Evolutionary conservation across 2,797 vertebrate genomes (phyloP).

Genomic region (Tadarida brasiliensis): DNA sequence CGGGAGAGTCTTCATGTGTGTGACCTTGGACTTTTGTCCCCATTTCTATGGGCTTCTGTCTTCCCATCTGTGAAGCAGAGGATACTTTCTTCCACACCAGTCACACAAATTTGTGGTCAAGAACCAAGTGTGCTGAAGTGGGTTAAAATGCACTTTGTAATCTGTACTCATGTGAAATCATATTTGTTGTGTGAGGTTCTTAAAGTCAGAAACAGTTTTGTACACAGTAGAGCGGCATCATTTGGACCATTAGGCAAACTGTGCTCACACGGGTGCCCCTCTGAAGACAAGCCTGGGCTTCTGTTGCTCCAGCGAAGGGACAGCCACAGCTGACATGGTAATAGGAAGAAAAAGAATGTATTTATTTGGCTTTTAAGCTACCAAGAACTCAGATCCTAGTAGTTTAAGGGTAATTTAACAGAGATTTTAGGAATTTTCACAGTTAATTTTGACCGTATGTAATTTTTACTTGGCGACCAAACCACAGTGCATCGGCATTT

Average conservation of each 20-base stretch:
- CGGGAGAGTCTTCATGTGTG: background rate
- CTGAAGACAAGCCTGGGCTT: background rate
- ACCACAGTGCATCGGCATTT: background rate
- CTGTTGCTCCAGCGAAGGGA: background rate
- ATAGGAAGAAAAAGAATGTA: slow-evolving; percentile 3
- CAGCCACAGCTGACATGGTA: background rate
- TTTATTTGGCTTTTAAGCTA: background rate
- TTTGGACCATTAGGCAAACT: background rate
- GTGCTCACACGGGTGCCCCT: background rate
- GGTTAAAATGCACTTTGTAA: slow-evolving; percentile 38
- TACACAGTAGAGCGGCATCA: slow-evolving; percentile 3
- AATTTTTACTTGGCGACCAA: slow-evolving; percentile 28
- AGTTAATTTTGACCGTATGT: slow-evolving; percentile 29
- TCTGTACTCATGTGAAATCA: slow-evolving; percentile 35
- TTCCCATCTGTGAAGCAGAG: background rate
- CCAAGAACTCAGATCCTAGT: slow-evolving; percentile 3
- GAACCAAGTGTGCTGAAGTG: slow-evolving; percentile 13
- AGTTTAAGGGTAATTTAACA: slow-evolving; percentile 40
- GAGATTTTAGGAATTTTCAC: slow-evolving; percentile 58
- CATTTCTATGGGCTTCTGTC: background rate
- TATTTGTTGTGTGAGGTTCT: slow-evolving; percentile 28
- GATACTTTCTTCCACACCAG: background rate
- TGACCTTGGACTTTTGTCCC: background rate
- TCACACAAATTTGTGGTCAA: background rate
- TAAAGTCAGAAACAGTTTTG: background rate